Conservation (phyloP, 2,888 invertebrate genomes). For the Coecobrya sp. region DNA sequence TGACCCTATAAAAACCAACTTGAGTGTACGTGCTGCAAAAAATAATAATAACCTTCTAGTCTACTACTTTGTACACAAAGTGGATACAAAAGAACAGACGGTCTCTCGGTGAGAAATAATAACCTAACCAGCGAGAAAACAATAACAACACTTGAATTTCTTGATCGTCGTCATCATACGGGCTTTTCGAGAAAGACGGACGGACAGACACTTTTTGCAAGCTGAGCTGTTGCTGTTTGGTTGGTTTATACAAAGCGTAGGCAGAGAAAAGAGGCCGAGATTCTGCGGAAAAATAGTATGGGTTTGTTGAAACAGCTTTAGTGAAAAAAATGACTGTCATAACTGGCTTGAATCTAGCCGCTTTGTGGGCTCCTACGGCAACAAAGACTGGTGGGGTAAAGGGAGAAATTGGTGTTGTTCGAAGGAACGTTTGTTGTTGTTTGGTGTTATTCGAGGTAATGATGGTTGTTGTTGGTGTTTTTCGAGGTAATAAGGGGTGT, state of each 20-base stretch:
- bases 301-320: not conserved
- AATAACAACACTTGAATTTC: slow-evolving; percentile 1
- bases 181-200: too few relatives aligned
- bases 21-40: too few relatives aligned
- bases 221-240: slow-evolving; percentile 49
- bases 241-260: slow-evolving; percentile 29
- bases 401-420: too few relatives aligned
- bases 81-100: too few relatives aligned
- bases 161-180: not conserved
- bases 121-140: not conserved
- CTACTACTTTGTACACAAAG: too few relatives aligned
- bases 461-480: too few relatives aligned
- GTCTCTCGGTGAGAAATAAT: too few relatives aligned
- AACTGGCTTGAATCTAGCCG: not conserved
- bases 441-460: too few relatives aligned
- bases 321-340: slow-evolving; percentile 25
- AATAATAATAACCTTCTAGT: too few relatives aligned
- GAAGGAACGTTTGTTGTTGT: too few relatives aligned
- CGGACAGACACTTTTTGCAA: not conserved
- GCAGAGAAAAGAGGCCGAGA: not conserved
- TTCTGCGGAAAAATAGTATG: not conserved
- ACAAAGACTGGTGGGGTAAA: slow-evolving; percentile 12
- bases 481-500: too few relatives aligned
- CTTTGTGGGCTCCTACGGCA: not conserved
- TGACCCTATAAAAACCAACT: too few relatives aligned